Evolutionary conservation across 1,140 invertebrate genomes (phyloP), one percentile per base, ranked within the genome.

Genomic region (Phortica variegata): DNA sequence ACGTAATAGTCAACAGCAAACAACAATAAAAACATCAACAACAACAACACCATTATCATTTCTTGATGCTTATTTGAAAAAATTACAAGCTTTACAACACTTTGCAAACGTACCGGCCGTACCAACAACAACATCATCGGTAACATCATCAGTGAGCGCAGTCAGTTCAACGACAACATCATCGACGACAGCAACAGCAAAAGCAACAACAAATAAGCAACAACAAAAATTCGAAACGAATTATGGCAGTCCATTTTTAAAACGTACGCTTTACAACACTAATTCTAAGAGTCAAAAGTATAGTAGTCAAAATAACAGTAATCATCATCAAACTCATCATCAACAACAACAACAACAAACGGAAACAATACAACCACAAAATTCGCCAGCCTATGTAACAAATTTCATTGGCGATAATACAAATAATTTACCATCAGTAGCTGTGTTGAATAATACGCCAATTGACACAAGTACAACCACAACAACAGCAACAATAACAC

Each of bases 321-420:
- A 57, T 52, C 59, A 52, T 60, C 56, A 56, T 47, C 50, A 61
- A 53, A 42, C 19, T 21, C 15, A 46, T 19, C 23, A 46, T 34
- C 37, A 39, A 19, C 10, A 40, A 40, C 38, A 40, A 19, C 38
- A 40, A 19, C 4, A 18, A 42, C 39, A 58, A 49, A 41, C 19
- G 18, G 10, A 17, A 18, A 29, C 39, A 42, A 32, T 33, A 21
- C 42, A 31, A 41, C 18, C 13, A 45, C 16, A 41, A 46, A 58
- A 47, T 53, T 58, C 52, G 42, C 60, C 62, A 16, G 44, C 53
- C 26, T 68, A 60, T 61, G 59, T 54, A 37, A 65, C 72, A 52
- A 75, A 75, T 58, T 70, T 60, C 47, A 60, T 75, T 61, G 72
- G 72, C 47, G 72, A 74, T 47, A 70, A 71, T 46, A 74, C 56